Percentiles rank a stretch among this genome's conserved stretches.
Conservation (phyloP, 2,797 vertebrate species). For the Anableps anableps region DNA sequence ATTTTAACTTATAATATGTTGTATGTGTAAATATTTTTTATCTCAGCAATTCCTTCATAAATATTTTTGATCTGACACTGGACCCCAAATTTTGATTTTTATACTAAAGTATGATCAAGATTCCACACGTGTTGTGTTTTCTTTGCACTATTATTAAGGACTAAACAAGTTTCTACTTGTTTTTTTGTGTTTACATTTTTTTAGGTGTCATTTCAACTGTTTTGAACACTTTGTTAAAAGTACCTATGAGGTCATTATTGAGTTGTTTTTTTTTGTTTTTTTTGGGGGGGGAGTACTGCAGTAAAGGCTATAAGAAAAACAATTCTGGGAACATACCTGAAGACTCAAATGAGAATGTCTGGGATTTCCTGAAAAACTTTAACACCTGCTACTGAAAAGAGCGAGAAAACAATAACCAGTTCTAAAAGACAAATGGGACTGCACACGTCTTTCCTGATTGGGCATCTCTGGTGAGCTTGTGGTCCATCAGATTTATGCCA, state of each 20-base stretch:
- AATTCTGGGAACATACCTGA: background rate
- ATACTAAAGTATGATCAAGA: background rate
- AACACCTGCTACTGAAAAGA: too few species aligned
- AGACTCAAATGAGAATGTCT: background rate
- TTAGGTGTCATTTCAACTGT: too few species aligned
- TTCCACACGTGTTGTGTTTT: background rate
- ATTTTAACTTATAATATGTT: background rate
- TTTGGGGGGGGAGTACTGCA: background rate
- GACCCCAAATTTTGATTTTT: background rate
- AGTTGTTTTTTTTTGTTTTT: too few species aligned
- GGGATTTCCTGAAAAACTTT: too few species aligned
- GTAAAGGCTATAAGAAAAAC: background rate
- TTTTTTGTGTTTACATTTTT: too few species aligned
- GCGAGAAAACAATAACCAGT: background rate
- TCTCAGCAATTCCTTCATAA: background rate
- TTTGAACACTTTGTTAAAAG: too few species aligned
- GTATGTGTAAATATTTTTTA: background rate
- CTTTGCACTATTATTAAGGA: background rate
- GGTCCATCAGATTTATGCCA: background rate
- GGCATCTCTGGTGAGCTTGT: too few species aligned
- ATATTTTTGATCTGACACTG: background rate
- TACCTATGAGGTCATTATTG: too few species aligned
- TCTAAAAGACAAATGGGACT: background rate
- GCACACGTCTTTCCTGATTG: too few species aligned
- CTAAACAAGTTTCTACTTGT: background rate